Base-by-base conservation (phyloP, 1,140 invertebrate species). In the Ectropis grisescens region DNA sequence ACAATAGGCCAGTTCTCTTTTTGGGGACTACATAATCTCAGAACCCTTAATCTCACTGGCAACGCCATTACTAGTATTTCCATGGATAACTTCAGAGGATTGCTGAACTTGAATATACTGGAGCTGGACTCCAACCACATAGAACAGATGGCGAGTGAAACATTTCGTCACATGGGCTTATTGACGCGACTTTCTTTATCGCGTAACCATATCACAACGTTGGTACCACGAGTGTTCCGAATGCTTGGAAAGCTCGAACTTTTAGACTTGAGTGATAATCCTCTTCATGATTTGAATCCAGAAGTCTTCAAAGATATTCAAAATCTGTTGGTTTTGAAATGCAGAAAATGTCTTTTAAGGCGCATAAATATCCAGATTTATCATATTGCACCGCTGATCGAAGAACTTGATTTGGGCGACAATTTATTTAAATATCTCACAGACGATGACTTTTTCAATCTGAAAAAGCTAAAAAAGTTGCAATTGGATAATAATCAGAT, bases 81-180 rank as follows among this genome's bases (percentile, higher is more conserved):
- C 26, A 89, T 93, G 36, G 87, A 92, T 56, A 96, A 96, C 74
- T 95, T 97, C 56, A 62, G 85, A 5, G 88, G 88, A 16, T 78
- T 96, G 42, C 87, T 90, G 51, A 90, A 88, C 58, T 82, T 96
- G 8, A 86, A 88, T 14, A 91, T 94, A 50, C 83, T 97, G 32
- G 90, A 94, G 79, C 84, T 97, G 16, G 93, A 95, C 58, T 88
- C 93, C 65, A 96, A 97, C 79, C 82, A 87, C 44, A 88, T 89
- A 39, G 75, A 85, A 75, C 85, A 84, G 75, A 90, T 87, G 86
- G 90, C 82, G 1, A 93, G 90, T 42, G 90, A 90, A 33, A 89
- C 88, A 5, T 94, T 94, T 72, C 76, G 87, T 22, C 84, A 90
- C 70, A 75, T 93, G 35, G 83, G 75, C 33, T 85, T 90, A 41